Evolutionary conservation across 2,888 invertebrate genomes (phyloP).

Genomic region (Sminthurides aquaticus): DNA sequence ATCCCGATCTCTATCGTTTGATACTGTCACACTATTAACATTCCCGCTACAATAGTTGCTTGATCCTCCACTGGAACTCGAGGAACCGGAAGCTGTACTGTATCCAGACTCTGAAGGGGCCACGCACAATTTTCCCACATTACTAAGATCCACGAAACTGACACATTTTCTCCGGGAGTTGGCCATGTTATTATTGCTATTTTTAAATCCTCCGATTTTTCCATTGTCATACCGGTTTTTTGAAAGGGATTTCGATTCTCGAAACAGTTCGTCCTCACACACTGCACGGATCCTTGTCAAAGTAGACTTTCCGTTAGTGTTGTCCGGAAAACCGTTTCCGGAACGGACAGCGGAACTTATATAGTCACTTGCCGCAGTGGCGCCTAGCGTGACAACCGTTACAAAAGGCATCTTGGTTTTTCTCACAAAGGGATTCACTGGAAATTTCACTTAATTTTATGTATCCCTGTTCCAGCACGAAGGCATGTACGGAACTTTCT

Average conservation of each 20-base stretch:
- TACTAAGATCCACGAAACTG: slow-evolving; percentile 37
- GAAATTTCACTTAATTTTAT: no score
- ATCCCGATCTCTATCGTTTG: slow-evolving; percentile 6
- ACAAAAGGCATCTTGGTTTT: slow-evolving; percentile 41
- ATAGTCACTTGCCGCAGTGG: slow-evolving; percentile 36
- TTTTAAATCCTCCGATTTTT: not conserved
- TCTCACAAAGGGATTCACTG: no score
- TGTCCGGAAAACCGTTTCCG: slow-evolving; percentile 14
- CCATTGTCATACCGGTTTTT: slow-evolving; percentile 8
- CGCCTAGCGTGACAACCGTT: slow-evolving; percentile 41
- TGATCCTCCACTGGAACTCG: slow-evolving; percentile 23
- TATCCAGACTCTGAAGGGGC: slow-evolving; percentile 30
- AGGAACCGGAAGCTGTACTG: slow-evolving; percentile 25
- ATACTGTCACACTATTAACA: slow-evolving; percentile 11
- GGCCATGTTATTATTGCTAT: not conserved
- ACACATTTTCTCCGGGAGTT: slow-evolving; percentile 34
- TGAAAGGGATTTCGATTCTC: slow-evolving; percentile 8
- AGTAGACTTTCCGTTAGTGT: slow-evolving; percentile 25
- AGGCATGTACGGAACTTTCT: no score
- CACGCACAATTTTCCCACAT: slow-evolving; percentile 24
- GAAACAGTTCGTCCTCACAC: slow-evolving; percentile 36
- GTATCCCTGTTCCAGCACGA: no score
- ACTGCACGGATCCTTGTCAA: slow-evolving; percentile 36
- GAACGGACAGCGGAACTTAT: slow-evolving; percentile 30
- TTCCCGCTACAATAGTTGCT: not conserved